Evolutionary conservation across 1,140 invertebrate genomes (phyloP).

Genomic region (Trichonephila inaurata): DNA sequence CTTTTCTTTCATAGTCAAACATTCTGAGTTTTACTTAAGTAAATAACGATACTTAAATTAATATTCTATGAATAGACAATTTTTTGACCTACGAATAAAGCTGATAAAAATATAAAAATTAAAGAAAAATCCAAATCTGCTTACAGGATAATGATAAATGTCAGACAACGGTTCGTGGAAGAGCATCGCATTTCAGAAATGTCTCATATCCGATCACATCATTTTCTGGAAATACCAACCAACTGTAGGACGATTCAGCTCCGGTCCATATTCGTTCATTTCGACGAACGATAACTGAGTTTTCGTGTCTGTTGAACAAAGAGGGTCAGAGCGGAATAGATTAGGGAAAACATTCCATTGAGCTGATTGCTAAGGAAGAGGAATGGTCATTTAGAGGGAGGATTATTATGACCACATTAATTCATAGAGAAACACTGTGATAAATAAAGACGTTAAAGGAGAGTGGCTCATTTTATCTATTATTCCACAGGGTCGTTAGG

Average conservation of each 20-base stretch:
- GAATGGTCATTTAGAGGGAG: conserved; percentile 17
- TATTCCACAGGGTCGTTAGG: background rate
- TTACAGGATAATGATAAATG: no score
- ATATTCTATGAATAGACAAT: no score
- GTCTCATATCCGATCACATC: background rate
- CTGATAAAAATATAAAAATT: no score
- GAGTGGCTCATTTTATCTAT: background rate
- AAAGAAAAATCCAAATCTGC: no score
- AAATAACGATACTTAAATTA: no score
- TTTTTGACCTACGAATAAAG: no score
- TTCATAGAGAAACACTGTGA: background rate
- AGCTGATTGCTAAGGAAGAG: conserved; percentile 30
- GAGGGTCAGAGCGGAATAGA: conserved; percentile 15
- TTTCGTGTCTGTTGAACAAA: background rate
- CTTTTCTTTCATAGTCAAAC: no score
- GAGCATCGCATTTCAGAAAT: background rate
- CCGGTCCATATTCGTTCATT: background rate
- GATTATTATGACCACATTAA: conserved; percentile 26
- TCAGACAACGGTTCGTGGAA: background rate
- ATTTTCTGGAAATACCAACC: background rate
- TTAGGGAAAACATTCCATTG: conserved; percentile 35
- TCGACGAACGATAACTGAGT: conserved; percentile 11
- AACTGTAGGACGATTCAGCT: background rate
- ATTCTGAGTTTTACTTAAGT: no score
- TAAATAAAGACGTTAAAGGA: background rate